Evolutionary conservation across 2,113 vertebrate genomes (phyloP).

Genomic region (Archocentrus centrarchus): DNA sequence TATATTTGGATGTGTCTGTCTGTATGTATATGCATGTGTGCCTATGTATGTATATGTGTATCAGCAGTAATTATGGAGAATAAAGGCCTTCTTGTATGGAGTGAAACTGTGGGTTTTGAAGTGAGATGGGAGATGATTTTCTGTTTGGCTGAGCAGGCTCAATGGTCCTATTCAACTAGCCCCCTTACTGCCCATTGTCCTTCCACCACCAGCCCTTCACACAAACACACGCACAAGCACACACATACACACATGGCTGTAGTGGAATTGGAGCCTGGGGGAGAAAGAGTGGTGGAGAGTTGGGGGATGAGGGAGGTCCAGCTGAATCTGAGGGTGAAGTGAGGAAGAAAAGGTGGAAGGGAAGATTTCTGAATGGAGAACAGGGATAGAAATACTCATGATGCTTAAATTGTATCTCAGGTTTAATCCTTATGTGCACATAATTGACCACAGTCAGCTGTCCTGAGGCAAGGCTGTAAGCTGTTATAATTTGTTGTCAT

Average conservation of each 20-base stretch:
- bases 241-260: conserved; percentile 33
- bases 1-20: not conserved
- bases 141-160: conserved; percentile 84
- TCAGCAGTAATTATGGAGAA: conserved; percentile 79
- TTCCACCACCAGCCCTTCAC: conserved; percentile 57
- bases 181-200: conserved; percentile 80
- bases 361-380: not conserved
- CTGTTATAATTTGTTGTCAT: not conserved
- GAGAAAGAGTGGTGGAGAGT: conserved; percentile 31
- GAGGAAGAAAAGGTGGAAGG: conserved; percentile 14
- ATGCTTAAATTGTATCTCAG: not conserved
- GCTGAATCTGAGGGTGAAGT: conserved; percentile 37
- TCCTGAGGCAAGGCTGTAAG: not conserved
- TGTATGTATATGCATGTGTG: conserved; percentile 5
- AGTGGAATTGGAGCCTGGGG: conserved; percentile 46
- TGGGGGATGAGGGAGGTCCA: conserved; percentile 30
- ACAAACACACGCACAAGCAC: conserved; percentile 46
- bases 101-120: conserved; percentile 81
- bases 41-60: conserved; percentile 56
- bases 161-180: conserved; percentile 81
- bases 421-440: not conserved
- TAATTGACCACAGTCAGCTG: not conserved
- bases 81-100: conserved; percentile 81
- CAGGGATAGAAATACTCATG: not conserved
- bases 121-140: conserved; percentile 85